Evolutionary conservation across 1,140 invertebrate species (phyloP), one percentile per base, ranked within the genome.

Genomic region (Drosophila novamexicana): DNA sequence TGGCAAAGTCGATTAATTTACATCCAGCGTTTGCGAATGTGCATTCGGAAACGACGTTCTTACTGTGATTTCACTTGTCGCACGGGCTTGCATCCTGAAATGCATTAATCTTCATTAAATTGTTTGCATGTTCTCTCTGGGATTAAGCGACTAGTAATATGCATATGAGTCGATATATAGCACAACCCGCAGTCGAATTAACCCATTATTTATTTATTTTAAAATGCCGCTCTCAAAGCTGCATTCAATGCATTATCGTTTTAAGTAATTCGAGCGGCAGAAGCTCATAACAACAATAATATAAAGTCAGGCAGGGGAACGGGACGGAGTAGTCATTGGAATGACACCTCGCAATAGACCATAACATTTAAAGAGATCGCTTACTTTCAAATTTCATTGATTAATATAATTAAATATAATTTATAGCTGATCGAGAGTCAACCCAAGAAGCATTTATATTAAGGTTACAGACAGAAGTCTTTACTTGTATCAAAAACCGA

Each of bases 91-190:
- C 42, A 36, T 52, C 56, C 45, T 69, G 49, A 52, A 64, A 70
- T 73, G 72, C 76, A 88, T 88, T 83, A 83, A 86, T 86, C 79
- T 83, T 88, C 56, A 88, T 88, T 88, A 66, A 66, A 47, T 74
- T 73, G 79, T 77, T 82, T 82, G 77, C 69, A 58, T 56, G 44
- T 49, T 50, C 57, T 34, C 54, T 37, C 12, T 14, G 61, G 78
- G 49, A 64, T 74, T 70, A 64, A 63, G 16, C 47, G 67, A 12
- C 44, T 68, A 59, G 14, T 14, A 29, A 52, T 45, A 63, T 53
- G 52, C 22, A 42, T 14, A 34, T 36, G 29, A 14, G 32, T 36
- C 10, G 22, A 14, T 45, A 34, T 59, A 47, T 10, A 36, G 44
- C 29, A 10, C 9, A 6, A 39, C 22, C 29, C 7, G 22, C 54